Evolutionary conservation across 1,140 invertebrate genomes (phyloP), one percentile per base, ranked within the genome.

Genomic region (Papilio dardanus): DNA sequence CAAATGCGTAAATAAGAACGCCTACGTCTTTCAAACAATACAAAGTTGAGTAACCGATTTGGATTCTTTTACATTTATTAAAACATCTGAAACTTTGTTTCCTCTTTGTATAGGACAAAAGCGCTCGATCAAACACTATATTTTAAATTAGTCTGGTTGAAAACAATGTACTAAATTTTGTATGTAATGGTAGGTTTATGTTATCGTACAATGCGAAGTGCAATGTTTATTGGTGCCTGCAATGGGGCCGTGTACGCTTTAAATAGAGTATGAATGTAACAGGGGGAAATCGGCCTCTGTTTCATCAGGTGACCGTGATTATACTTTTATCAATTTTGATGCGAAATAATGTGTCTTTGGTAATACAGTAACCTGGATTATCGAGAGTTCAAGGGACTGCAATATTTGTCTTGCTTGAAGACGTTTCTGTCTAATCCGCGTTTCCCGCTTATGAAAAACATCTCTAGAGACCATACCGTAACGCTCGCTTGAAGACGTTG

Each of bases 221-320:
- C 54, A 62, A 62, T 62, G 54, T 62, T 62, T 62, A 62, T 62
- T 62, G 12, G 54, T 28, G 54, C 54, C 14, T 62, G 54, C 54
- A 62, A 62, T 62, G 54, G 21, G 54, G 54, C 10, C 54, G 24
- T 24, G 54, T 28, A 30, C 12, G 24, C 54, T 62, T 62, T 62
- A 62, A 62, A 62, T 62, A 62, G 54, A 62, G 54, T 62, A 62
- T 62, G 24, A 62, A 62, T 28, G 7, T 58, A 58, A 28, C 10
- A 14, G 21, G 54, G 54, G 54, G 54, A 62, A 58, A 62, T 62
- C 54, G 21, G 21, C 54, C 54, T 28, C 5, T 28, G 3, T 62
- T 58, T 62, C 54, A 62, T 28, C 54, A 24, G 54, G 16, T 14
- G 54, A 28, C 54, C 54, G 30, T 62, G 54, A 16, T 58, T 58